Evolutionary conservation across 2,888 invertebrate genomes (phyloP).

Genomic region (Cerceris ruficornis): DNA sequence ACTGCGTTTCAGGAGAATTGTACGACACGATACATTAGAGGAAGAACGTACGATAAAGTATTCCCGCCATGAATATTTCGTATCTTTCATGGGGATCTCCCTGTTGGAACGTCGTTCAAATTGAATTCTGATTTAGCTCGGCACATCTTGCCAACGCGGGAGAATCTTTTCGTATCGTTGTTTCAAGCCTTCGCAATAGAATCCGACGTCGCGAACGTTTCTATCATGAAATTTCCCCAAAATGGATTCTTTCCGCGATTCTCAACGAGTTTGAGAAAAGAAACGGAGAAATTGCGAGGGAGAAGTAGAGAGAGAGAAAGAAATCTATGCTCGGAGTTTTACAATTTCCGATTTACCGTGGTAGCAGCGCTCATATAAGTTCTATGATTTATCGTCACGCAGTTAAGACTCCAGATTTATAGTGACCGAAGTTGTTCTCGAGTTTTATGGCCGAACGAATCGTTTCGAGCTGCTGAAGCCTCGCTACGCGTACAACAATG

Average conservation of each 20-base stretch:
- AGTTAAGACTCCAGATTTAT: slow-evolving; percentile 60
- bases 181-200: not conserved
- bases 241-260: too few species aligned
- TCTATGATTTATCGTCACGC: slow-evolving; percentile 56
- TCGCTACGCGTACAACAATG: slow-evolving; percentile 3
- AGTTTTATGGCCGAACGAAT: slow-evolving; percentile 56
- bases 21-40: not conserved
- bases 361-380: slow-evolving; percentile 36
- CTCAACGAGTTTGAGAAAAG: too few species aligned
- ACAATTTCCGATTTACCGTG: slow-evolving; percentile 27
- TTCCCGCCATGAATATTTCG: slow-evolving; percentile 57
- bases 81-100: slow-evolving; percentile 64
- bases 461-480: slow-evolving; percentile 55
- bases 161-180: slow-evolving; percentile 27
- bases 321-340: slow-evolving; percentile 50
- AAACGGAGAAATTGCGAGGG: too few species aligned
- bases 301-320: not conserved
- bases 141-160: slow-evolving; percentile 48
- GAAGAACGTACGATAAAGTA: slow-evolving; percentile 36
- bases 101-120: slow-evolving; percentile 63
- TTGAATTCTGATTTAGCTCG: slow-evolving; percentile 78
- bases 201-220: not conserved
- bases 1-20: not conserved
- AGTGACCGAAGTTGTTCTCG: slow-evolving; percentile 43
- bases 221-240: slow-evolving; percentile 16